These are phyloP conservation scores for Xiphophorus couchianus DNA, from an alignment of 2,113 vertebrate genomes.

Conservation along the genomic window DNA sequence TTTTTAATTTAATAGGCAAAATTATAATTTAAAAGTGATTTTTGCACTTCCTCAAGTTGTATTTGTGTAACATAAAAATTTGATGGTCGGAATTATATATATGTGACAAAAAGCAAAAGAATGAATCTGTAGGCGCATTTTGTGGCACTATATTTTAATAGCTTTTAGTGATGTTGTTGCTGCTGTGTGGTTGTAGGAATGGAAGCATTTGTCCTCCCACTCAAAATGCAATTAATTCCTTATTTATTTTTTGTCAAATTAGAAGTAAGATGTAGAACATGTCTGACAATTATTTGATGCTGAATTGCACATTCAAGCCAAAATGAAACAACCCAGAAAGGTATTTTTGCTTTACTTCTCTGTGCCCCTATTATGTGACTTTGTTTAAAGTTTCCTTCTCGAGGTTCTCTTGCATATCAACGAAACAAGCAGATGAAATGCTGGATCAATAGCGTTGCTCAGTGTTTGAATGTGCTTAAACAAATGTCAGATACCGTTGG, in stretches of 20 bases:
- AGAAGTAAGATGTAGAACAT: too few species aligned
- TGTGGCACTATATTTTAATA: too few species aligned
- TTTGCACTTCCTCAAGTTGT: background rate
- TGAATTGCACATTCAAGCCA: background rate
- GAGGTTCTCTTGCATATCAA: conserved; percentile 32
- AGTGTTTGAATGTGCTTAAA: conserved; percentile 57
- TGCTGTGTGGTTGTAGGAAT: too few species aligned
- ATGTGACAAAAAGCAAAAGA: too few species aligned
- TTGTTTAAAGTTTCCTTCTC: background rate
- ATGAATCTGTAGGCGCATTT: too few species aligned
- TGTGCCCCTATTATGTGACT: background rate
- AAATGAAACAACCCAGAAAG: background rate
- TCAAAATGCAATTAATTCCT: too few species aligned
- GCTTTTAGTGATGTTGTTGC: too few species aligned
- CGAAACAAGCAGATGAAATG: conserved; percentile 26
- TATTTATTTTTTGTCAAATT: too few species aligned
- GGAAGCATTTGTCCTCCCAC: too few species aligned
- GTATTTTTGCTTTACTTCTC: background rate
- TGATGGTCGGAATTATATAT: too few species aligned
- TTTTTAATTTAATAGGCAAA: background rate
- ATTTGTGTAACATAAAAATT: too few species aligned
- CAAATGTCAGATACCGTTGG: conserved; percentile 57
- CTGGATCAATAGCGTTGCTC: conserved; percentile 22
- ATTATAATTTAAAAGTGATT: background rate
- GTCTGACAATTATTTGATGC: background rate